These are phyloP conservation scores for Acronicta alni DNA, from an alignment of 2,888 invertebrate genomes.

Conservation along the genomic window DNA sequence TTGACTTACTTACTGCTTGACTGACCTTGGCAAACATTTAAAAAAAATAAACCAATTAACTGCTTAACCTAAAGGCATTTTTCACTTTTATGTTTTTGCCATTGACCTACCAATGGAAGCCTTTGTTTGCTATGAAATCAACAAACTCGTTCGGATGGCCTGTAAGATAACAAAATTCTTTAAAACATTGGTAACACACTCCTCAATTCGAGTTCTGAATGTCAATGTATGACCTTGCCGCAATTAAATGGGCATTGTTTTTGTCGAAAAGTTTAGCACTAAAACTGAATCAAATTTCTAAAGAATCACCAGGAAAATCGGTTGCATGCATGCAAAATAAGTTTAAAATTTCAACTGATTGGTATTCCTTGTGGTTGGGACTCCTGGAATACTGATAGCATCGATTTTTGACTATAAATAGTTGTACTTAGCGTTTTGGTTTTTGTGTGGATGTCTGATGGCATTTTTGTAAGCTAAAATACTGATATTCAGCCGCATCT, in stretches of 20 bases:
- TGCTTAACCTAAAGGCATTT: background rate
- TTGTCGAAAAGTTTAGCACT: background rate
- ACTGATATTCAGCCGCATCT: too few species aligned
- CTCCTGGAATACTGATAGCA: too few species aligned
- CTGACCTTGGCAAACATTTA: background rate
- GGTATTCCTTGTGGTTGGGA: too few species aligned
- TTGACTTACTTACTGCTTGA: background rate
- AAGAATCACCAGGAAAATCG: too few species aligned
- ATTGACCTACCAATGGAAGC: background rate
- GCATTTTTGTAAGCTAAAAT: too few species aligned
- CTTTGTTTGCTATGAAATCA: slow-evolving; percentile 4
- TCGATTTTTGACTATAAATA: too few species aligned
- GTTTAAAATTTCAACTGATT: too few species aligned
- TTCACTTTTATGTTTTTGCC: background rate
- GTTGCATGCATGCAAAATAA: too few species aligned
- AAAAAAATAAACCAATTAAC: background rate
- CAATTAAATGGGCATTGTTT: slow-evolving; percentile 13
- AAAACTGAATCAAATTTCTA: too few species aligned
- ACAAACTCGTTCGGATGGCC: slow-evolving; percentile 5
- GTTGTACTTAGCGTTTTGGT: too few species aligned
- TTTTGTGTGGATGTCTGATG: too few species aligned
- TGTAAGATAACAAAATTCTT: slow-evolving; percentile 14
- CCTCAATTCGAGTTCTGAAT: slow-evolving; percentile 20
- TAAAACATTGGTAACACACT: slow-evolving; percentile 8
- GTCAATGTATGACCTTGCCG: slow-evolving; percentile 17